These are phyloP conservation scores for Zoanthus gigantus DNA, from an alignment of 92 coral and sea anemone species.

Conservation along the genomic window DNA sequence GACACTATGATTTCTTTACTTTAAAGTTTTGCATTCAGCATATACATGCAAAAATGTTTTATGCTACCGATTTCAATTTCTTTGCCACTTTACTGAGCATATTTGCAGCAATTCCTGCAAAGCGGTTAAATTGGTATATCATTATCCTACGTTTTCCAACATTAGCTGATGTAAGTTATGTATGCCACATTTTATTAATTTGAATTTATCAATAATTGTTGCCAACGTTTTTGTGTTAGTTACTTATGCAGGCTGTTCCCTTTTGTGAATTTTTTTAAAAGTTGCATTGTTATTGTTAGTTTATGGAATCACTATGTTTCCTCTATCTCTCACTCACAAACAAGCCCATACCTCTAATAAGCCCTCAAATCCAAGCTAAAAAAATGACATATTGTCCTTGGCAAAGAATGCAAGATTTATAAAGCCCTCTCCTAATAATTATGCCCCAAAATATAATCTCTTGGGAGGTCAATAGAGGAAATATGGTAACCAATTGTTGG, in stretches of 20 bases:
- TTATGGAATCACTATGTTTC: not conserved
- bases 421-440: not conserved
- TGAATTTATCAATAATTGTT: not conserved
- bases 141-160: not conserved
- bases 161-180: not conserved
- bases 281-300: not conserved
- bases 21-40: not conserved
- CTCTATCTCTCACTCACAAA: not conserved
- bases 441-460: not conserved
- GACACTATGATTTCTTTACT: not conserved
- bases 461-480: not conserved
- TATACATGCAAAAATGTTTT: not conserved
- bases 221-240: not conserved
- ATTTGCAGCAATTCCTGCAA: constrained; percentile 1
- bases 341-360: not conserved
- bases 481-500: not conserved
- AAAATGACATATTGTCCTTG: not conserved
- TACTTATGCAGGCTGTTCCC: constrained; percentile 4
- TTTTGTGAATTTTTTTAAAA: not conserved
- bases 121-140: not conserved
- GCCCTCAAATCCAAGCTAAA: not conserved
- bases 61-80: not conserved
- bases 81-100: not conserved
- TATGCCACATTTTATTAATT: not conserved
- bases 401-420: not conserved